Evolutionary conservation across 2,888 invertebrate genomes (phyloP), one percentile per base, ranked within the genome.

Genomic region (Drosophila sordidula): DNA sequence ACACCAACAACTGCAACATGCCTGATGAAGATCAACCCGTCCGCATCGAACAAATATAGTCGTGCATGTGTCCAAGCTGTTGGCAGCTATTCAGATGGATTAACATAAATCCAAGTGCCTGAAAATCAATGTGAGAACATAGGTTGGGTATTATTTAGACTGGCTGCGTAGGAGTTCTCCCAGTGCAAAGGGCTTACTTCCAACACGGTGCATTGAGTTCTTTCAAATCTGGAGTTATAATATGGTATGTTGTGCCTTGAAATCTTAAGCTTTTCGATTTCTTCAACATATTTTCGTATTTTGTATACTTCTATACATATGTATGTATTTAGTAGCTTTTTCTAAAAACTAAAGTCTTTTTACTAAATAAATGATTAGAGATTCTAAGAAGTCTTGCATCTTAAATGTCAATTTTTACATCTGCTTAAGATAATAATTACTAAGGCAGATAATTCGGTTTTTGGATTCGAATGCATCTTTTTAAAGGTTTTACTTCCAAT

Each of bases 81-180:
- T 83, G 87, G 78, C 83, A 83, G 89, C 87, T 84, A 83, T 89
- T 83, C 87, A 89, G 87, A 83, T 72, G 81, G 89, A 83, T 83
- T 89, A 87, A 77, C 81, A 72, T 70, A 70, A 84, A 54, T 62
- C 80, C 83, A 44, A 67, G 66, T 70, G 87, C 87, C 72, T 59
- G 61, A 58, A 83, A 86, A 59, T 61, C 87, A 80, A 82, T 83
- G 89, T 88, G 81, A 86, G 79, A 87, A 74, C 80, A 70, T 69
- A 64, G 57, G 25, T 62, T 63, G 29, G 45, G 26, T 29, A 56
- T 29, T 25, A 52, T 36, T 55, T 42, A 29, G 29, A 8, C 34
- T 4, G 36, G 52, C 22, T 34, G 77, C 58, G 77, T 72, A 38
- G 73, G 73, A 64, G 77, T 71, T 63, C 54, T 58, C 70, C 41